These are phyloP conservation scores for Colinus virginianus DNA, from an alignment of 2,113 vertebrate species.

Conservation along the genomic window DNA sequence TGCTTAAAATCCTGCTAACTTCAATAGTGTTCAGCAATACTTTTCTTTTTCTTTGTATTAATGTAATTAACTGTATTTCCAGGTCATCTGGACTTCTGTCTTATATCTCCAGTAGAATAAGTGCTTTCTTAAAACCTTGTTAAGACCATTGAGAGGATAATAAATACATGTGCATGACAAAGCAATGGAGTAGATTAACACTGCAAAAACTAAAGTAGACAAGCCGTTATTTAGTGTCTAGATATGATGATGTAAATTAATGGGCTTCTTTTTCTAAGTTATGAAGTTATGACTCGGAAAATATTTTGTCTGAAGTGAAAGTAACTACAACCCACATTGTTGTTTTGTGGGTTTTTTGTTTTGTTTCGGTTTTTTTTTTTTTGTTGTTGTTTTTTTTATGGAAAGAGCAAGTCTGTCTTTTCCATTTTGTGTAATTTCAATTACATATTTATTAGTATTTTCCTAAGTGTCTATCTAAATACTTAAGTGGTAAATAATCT, in stretches of 20 bases:
- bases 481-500: constrained; percentile 33
- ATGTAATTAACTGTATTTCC: background rate
- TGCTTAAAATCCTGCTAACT: background rate
- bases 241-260: background rate
- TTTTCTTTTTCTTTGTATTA: background rate
- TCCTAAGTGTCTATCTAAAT: constrained; percentile 16
- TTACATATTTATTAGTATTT: constrained; percentile 56
- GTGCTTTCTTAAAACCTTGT: background rate
- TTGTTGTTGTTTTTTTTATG: rapidly evolving
- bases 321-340: background rate
- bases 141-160: background rate
- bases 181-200: background rate
- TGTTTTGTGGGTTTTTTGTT: no score
- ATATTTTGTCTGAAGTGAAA: background rate
- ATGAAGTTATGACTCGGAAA: background rate
- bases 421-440: constrained; percentile 28
- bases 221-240: background rate
- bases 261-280: background rate
- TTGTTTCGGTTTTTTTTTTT: no score
- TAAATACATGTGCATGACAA: background rate
- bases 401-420: background rate
- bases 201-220: background rate
- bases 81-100: background rate
- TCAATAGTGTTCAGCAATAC: background rate
- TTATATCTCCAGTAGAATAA: background rate